These are phyloP conservation scores for Ceramica pisi DNA, from an alignment of 2,888 invertebrate species.

Conservation along the genomic window DNA sequence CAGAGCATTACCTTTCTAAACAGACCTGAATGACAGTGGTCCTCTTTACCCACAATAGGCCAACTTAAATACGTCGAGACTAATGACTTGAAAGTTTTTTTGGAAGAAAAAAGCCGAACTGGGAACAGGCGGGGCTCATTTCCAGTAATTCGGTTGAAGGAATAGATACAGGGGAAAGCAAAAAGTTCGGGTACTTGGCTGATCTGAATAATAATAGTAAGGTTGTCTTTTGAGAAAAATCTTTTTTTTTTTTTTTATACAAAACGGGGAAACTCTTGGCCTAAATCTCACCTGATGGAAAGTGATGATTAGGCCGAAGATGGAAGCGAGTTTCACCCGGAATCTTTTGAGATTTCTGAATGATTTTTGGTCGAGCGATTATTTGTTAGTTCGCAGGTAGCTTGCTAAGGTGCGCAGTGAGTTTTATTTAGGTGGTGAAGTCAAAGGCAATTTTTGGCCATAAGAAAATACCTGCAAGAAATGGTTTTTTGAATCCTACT, in stretches of 20 bases:
- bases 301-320: too few species aligned
- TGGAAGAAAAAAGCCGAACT: constrained; percentile 69
- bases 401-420: background rate
- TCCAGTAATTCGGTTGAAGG: constrained; percentile 70
- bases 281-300: too few species aligned
- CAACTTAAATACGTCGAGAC: constrained; percentile 62
- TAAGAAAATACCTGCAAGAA: too few species aligned
- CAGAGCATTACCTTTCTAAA: constrained; percentile 38
- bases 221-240: constrained; percentile 22
- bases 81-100: constrained; percentile 76
- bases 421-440: background rate
- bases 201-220: constrained; percentile 72
- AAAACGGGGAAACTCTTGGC: too few species aligned
- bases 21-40: constrained; percentile 33
- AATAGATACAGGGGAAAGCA: constrained; percentile 68
- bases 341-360: constrained; percentile 9
- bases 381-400: background rate
- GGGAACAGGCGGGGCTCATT: constrained; percentile 72
- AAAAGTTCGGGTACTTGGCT: constrained; percentile 66
- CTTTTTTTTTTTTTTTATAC: too few species aligned
- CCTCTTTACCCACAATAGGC: constrained; percentile 57
- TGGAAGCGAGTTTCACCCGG: too few species aligned
- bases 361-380: constrained; percentile 5
- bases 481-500: too few species aligned
- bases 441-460: too few species aligned